Percentiles rank a stretch among this genome's conserved stretches.
Conservation (phyloP, 2,888 invertebrate genomes). For the Drosophila pseudotalamancana region DNA sequence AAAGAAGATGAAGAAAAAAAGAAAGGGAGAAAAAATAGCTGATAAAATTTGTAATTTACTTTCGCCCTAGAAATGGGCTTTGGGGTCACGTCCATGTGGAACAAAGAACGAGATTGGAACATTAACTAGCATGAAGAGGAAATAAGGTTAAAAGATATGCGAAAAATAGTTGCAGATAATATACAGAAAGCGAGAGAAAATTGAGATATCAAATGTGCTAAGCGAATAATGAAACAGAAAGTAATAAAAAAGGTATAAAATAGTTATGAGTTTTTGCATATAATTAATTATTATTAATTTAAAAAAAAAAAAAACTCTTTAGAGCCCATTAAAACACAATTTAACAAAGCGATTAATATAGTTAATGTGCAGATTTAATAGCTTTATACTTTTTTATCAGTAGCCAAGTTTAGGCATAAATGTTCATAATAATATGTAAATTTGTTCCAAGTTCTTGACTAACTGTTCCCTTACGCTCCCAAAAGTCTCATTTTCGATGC, state of each 20-base stretch:
- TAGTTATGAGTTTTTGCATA: too few species aligned
- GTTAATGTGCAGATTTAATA: not conserved
- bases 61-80: constrained; percentile 31
- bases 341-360: not conserved
- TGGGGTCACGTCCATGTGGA: constrained; percentile 39
- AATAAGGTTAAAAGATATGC: constrained; percentile 33
- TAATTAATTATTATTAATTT: too few species aligned
- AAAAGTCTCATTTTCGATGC: constrained; percentile 19
- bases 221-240: not conserved
- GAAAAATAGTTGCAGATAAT: constrained; percentile 1
- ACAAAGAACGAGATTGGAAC: constrained; percentile 14
- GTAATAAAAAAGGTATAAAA: not conserved
- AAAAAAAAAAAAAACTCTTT: not conserved
- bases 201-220: not conserved
- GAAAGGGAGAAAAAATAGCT: constrained; percentile 9
- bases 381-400: not conserved
- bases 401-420: not conserved
- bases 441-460: constrained; percentile 5
- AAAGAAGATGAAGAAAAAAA: not conserved
- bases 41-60: constrained; percentile 56
- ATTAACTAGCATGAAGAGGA: constrained; percentile 27
- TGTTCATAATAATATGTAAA: constrained; percentile 26
- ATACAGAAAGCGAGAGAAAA: not conserved
- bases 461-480: not conserved
- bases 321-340: not conserved